Conservation (phyloP, 2,797 vertebrate species). For the Poecilia picta region DNA sequence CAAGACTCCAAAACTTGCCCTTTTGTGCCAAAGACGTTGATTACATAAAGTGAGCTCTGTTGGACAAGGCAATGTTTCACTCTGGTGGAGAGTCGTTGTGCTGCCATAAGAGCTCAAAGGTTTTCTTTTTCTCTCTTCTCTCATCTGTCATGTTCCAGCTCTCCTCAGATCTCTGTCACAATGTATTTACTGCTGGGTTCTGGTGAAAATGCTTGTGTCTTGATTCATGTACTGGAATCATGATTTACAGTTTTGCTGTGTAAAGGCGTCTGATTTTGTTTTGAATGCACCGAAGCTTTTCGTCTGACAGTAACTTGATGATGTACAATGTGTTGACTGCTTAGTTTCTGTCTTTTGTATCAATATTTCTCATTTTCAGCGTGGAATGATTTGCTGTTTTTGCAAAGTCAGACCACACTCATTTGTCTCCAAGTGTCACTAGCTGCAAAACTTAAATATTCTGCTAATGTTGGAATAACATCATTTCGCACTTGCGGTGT, state of each 20-base stretch:
- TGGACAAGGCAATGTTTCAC: conserved; percentile 69
- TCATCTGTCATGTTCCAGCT: conserved; percentile 87
- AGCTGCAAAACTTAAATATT: no score
- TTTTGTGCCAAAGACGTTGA: conserved; percentile 8
- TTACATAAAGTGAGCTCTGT: conserved; percentile 7
- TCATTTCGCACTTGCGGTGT: no score
- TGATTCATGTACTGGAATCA: conserved; percentile 12
- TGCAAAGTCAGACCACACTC: conserved; percentile 54
- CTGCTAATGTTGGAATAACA: no score
- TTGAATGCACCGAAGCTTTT: conserved; percentile 21
- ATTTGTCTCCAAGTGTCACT: conserved; percentile 61
- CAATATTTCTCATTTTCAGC: conserved; percentile 67
- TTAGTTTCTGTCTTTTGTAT: conserved; percentile 4
- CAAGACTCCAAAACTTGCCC: conserved; percentile 15
- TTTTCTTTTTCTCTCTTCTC: conserved; percentile 87
- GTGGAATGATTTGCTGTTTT: conserved; percentile 87
- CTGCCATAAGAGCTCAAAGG: conserved; percentile 86
- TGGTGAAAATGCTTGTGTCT: conserved; percentile 25
- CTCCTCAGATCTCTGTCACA: conserved; percentile 80
- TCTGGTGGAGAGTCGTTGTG: conserved; percentile 85
- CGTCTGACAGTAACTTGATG: conserved; percentile 11
- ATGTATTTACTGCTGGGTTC: conserved; percentile 28
- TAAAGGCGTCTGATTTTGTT: conserved; percentile 8
- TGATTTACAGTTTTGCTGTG: conserved; percentile 5
- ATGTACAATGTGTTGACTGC: background rate